Conservation (phyloP, 2,797 vertebrate species). For the Sebastes itinus region DNA sequence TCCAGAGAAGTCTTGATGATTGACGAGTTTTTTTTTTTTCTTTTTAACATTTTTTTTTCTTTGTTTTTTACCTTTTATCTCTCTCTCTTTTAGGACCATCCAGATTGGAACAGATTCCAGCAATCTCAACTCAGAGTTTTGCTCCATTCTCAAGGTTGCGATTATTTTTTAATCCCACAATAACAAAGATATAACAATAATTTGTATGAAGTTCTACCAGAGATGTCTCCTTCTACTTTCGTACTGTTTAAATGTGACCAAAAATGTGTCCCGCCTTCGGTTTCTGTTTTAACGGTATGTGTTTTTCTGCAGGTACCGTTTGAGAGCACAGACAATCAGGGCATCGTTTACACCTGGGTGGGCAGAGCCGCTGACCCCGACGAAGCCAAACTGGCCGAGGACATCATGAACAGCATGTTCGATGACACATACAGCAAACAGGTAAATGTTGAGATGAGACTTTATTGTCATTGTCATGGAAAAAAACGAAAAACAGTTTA, state of each 20-base stretch:
- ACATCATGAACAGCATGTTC: constrained; percentile 98
- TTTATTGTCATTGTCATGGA: no score
- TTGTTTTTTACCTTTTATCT: neutral
- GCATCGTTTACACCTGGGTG: constrained; percentile 98
- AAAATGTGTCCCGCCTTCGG: neutral
- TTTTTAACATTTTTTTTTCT: neutral
- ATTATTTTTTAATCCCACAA: neutral
- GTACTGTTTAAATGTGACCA: neutral
- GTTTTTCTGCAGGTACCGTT: constrained; percentile 89
- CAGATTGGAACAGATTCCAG: constrained; percentile 93
- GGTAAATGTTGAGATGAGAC: constrained; percentile 81
- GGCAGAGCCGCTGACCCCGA: constrained; percentile 95
- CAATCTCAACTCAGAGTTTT: constrained; percentile 97
- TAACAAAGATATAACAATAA: neutral
- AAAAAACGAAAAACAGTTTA: no score
- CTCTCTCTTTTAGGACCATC: constrained; percentile 86
- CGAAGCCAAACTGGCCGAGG: constrained; percentile 95
- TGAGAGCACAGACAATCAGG: constrained; percentile 98
- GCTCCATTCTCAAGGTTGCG: constrained; percentile 95
- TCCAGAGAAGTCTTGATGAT: neutral
- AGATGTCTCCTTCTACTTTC: neutral
- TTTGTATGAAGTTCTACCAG: neutral
- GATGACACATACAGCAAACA: constrained; percentile 98
- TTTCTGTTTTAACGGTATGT: neutral
- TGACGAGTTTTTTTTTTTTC: no score